Percentiles rank a stretch among this genome's conserved stretches.
Conservation (phyloP, 2,113 vertebrate species). For the Calidris pygmaea region DNA sequence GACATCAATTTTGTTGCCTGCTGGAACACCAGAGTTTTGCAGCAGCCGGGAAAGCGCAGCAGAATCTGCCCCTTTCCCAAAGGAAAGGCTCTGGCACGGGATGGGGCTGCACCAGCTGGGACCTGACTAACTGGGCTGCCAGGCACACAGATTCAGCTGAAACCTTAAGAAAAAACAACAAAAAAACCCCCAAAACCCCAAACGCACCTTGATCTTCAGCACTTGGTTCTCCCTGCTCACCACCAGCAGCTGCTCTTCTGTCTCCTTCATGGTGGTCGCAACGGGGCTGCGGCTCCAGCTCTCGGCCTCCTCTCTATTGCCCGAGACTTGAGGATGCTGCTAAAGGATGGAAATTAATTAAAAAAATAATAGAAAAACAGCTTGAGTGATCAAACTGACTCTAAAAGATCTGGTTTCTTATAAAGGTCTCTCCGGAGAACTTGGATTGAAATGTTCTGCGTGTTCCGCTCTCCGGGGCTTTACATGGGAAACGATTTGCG, state of each 20-base stretch:
- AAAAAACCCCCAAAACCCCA: too few relatives aligned
- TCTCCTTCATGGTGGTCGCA: slow-evolving; percentile 23
- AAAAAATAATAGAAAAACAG: neutral
- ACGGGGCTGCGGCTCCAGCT: neutral
- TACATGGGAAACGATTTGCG: neutral
- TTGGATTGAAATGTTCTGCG: neutral
- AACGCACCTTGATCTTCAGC: slow-evolving; percentile 72
- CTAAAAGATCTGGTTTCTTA: neutral
- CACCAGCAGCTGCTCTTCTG: slow-evolving; percentile 62
- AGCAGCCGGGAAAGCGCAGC: neutral
- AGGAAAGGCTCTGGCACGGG: neutral
- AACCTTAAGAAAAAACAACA: neutral
- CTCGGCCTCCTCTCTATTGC: neutral
- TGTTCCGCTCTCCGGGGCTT: neutral
- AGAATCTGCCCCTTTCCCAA: neutral
- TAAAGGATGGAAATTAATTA: neutral
- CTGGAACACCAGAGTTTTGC: neutral
- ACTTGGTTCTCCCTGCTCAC: slow-evolving; percentile 70
- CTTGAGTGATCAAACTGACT: too few relatives aligned
- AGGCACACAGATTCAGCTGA: accelerated
- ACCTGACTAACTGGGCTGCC: neutral
- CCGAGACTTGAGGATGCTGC: neutral
- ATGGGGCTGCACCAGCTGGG: neutral
- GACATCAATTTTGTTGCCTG: neutral
- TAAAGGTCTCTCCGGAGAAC: too few relatives aligned